A percentile compares a stretch with the other conserved stretches of the same genome.
Evolutionary conservation across 2,113 vertebrate species (phyloP).

Genomic region (Aldabrachelys gigantea): DNA sequence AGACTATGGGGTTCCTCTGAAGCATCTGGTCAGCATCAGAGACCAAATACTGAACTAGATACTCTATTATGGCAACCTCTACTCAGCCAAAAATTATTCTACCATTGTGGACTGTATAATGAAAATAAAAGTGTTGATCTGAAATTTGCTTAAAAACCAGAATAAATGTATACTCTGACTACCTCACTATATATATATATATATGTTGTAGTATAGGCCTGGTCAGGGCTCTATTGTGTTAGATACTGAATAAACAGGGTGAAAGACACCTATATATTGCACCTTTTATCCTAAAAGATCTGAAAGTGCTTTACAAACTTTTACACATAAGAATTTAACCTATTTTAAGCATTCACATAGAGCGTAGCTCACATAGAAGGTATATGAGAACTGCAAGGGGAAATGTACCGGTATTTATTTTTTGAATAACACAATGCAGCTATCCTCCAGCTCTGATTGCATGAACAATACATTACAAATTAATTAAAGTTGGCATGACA

Average conservation of each 20-base stretch:
- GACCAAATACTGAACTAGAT: not conserved
- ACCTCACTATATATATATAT: not conserved
- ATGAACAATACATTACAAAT: not conserved
- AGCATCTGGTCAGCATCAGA: not conserved
- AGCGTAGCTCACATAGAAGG: too few relatives aligned
- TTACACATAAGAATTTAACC: not conserved
- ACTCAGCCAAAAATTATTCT: not conserved
- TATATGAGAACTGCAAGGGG: not conserved
- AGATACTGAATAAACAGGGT: not conserved
- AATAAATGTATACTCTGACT: not conserved
- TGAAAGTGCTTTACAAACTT: rapidly evolving
- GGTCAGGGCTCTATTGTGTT: too few relatives aligned
- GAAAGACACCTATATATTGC: not conserved
- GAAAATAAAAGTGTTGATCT: not conserved
- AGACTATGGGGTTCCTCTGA: not conserved
- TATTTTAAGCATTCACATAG: not conserved
- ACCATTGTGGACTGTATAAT: not conserved
- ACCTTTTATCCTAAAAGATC: not conserved
- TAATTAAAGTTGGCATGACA: not conserved
- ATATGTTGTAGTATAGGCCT: too few relatives aligned
- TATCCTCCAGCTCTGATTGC: not conserved
- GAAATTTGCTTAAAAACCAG: not conserved
- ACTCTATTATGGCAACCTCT: not conserved
- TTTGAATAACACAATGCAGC: not conserved
- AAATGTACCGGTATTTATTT: not conserved